phyloP scores from a whole-genome alignment of 1,140 invertebrate genomes.

The Muscidifurax raptorellus region DNA sequence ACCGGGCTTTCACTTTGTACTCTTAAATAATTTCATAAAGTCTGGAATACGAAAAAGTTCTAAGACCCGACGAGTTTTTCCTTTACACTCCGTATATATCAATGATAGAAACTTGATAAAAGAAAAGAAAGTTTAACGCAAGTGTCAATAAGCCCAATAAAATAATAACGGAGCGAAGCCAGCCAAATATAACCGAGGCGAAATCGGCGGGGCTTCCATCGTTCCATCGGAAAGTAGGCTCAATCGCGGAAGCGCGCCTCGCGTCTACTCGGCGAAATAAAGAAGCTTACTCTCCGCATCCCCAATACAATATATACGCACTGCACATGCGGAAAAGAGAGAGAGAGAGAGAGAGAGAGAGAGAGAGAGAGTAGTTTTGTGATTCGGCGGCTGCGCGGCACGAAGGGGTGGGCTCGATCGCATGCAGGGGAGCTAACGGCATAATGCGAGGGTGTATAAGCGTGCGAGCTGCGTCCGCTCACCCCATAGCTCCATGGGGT shows the following conservation, averaged over 20 bases:
- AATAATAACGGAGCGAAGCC: not conserved
- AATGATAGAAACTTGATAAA: no score
- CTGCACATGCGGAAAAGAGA: no score
- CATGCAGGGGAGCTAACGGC: slow-evolving; percentile 35
- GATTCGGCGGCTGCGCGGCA: slow-evolving; percentile 48
- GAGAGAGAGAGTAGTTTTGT: slow-evolving; percentile 54
- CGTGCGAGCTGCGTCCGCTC: slow-evolving; percentile 2
- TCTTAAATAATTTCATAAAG: no score
- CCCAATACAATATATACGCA: no score
- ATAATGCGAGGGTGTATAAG: slow-evolving; percentile 57
- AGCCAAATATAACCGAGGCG: not conserved
- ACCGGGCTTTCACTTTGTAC: no score
- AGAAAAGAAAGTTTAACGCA: not conserved
- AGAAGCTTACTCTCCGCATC: slow-evolving; percentile 7
- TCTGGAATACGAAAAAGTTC: no score
- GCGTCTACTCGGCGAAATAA: slow-evolving; percentile 13
- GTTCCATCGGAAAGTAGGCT: slow-evolving; percentile 1
- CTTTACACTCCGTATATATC: no score
- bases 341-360: not conserved
- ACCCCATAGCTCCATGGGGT: not conserved
- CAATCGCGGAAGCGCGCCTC: not conserved
- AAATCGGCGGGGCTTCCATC: not conserved
- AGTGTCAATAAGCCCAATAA: not conserved
- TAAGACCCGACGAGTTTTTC: no score
- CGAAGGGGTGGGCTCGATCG: slow-evolving; percentile 54